These are phyloP conservation scores for Napeogenes inachia DNA, from an alignment of 2,888 invertebrate genomes.

Conservation along the genomic window DNA sequence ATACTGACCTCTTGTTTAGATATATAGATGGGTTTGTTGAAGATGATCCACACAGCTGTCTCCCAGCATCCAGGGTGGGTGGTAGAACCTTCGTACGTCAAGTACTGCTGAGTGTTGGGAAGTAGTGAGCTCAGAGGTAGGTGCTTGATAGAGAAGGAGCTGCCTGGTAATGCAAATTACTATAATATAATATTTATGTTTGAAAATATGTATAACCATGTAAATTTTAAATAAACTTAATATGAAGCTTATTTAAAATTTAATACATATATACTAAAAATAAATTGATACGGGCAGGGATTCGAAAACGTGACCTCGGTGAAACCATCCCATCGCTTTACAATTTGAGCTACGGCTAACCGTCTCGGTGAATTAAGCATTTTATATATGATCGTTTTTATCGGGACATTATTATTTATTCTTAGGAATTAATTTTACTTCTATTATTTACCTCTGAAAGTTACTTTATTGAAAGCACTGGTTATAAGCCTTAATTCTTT, in stretches of 20 bases:
- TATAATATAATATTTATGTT: no score
- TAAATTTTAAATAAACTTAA: no score
- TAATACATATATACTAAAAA: no score
- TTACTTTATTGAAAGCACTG: constrained; percentile 90
- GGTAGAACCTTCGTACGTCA: constrained; percentile 98
- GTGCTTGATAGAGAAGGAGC: constrained; percentile 88
- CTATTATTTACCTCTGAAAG: constrained; percentile 86
- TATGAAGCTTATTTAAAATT: no score
- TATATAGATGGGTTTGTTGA: constrained; percentile 98
- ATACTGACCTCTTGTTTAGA: constrained; percentile 92
- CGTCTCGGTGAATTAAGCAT: no score
- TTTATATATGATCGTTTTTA: no score
- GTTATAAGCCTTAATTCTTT: constrained; percentile 91
- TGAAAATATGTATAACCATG: not conserved
- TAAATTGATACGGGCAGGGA: no score
- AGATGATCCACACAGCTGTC: constrained; percentile 99
- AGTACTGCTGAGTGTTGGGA: constrained; percentile 94
- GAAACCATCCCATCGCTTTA: no score
- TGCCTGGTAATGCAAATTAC: constrained; percentile 75
- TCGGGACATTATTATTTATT: no score
- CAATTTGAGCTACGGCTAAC: no score
- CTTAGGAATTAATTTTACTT: no score
- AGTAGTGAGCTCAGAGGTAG: constrained; percentile 90
- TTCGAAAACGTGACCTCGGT: no score
- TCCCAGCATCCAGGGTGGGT: constrained; percentile 99